Conservation (phyloP, 2,888 invertebrate genomes). For the Yponomeuta malinellus region DNA sequence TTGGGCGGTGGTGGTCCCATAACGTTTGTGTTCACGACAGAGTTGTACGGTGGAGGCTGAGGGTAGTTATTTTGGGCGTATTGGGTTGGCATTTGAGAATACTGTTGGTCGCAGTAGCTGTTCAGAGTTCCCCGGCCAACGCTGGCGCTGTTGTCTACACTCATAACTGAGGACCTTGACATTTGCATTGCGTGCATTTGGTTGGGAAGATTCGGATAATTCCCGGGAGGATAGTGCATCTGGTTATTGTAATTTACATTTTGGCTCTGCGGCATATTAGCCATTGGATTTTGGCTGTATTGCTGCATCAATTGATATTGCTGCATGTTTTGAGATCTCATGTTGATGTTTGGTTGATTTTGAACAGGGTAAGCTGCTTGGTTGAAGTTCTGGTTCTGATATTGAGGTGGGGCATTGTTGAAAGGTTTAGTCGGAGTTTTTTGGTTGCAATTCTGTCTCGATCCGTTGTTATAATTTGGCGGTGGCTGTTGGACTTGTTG, state of each 20-base stretch:
- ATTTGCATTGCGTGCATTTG: conserved; percentile 62
- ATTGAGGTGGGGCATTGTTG: conserved; percentile 52
- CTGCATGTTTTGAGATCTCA: conserved; percentile 55
- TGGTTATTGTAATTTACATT: conserved; percentile 52
- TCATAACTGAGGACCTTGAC: conserved; percentile 67
- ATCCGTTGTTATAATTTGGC: conserved; percentile 43
- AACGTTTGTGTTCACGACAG: conserved; percentile 61
- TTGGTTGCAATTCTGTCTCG: conserved; percentile 44
- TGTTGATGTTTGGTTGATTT: conserved; percentile 43
- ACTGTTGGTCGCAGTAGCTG: conserved; percentile 55
- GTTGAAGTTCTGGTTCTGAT: conserved; percentile 44
- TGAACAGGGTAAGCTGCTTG: conserved; percentile 43
- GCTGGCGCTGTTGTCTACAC: conserved; percentile 64
- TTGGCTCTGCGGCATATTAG: conserved; percentile 45
- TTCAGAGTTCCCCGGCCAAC: conserved; percentile 58
- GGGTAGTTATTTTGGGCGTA: conserved; percentile 60
- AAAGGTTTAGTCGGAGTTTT: conserved; percentile 51
- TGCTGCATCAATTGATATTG: conserved; percentile 61
- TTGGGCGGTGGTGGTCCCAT: conserved; percentile 70
- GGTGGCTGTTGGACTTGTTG: conserved; percentile 23
- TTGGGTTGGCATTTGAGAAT: conserved; percentile 46
- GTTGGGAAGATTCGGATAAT: conserved; percentile 47
- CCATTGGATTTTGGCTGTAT: conserved; percentile 52
- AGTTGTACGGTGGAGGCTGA: conserved; percentile 60
- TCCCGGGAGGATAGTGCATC: conserved; percentile 51